A percentile compares a stretch with the other conserved stretches of the same genome.
phyloP scores from a whole-genome alignment of 2,797 vertebrate genomes.

The Gobio occitaniae region DNA sequence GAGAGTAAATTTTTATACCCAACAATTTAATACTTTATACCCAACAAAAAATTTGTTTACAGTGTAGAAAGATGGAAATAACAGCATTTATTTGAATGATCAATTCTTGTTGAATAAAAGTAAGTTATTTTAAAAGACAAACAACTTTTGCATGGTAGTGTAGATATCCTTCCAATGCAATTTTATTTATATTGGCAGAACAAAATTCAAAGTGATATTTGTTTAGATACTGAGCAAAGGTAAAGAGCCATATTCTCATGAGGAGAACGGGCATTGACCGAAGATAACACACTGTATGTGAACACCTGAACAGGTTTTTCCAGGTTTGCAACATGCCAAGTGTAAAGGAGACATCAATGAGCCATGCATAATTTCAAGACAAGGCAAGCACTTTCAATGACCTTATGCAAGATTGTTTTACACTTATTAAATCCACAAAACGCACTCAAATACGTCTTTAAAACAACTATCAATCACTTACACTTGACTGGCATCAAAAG shows the following conservation, averaged over 20 bases:
- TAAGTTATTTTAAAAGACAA: not conserved
- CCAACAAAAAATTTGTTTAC: too few relatives aligned
- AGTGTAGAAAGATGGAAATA: not conserved
- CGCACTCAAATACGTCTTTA: not conserved
- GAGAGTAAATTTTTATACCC: too few relatives aligned
- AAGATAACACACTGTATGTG: constrained; percentile 27
- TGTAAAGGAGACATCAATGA: constrained; percentile 38
- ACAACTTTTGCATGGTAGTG: not conserved
- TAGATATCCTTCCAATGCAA: not conserved
- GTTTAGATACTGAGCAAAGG: not conserved
- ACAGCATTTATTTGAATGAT: not conserved
- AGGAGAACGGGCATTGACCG: constrained; percentile 9
- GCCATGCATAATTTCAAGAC: constrained; percentile 55
- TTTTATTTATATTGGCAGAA: not conserved
- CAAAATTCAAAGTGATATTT: constrained; percentile 1
- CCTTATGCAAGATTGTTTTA: constrained; percentile 23
- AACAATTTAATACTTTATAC: too few relatives aligned
- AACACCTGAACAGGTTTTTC: constrained; percentile 61
- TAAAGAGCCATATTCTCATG: not conserved
- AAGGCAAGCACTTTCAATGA: constrained; percentile 51
- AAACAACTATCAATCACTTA: not conserved
- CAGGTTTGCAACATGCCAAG: constrained; percentile 52
- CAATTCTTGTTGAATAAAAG: not conserved
- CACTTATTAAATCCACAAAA: constrained; percentile 8
- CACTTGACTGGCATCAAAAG: not conserved